Evolutionary conservation across 2,888 invertebrate species (phyloP).

Genomic region (Helleia helle): DNA sequence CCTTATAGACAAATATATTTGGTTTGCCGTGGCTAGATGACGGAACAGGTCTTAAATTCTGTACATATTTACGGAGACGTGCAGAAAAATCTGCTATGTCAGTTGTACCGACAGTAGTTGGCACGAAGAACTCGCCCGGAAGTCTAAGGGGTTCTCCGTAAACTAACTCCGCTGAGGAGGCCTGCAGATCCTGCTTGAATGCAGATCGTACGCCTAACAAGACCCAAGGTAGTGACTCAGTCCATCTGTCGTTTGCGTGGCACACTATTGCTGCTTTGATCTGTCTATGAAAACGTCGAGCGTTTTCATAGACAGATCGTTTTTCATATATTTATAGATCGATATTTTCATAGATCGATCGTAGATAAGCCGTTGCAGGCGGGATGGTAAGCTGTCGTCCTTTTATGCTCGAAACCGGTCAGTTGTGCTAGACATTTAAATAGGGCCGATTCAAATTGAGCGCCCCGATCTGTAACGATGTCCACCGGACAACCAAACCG

Average conservation of each 20-base stretch:
- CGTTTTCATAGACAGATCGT: too few species aligned
- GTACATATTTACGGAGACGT: slow-evolving; percentile 11
- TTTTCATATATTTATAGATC: too few species aligned
- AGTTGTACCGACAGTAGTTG: slow-evolving; percentile 3
- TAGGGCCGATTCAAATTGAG: not conserved
- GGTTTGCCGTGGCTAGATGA: not conserved
- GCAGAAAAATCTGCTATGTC: slow-evolving; percentile 16
- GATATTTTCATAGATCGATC: too few species aligned
- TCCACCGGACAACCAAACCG: slow-evolving; percentile 24
- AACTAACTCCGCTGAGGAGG: too few species aligned
- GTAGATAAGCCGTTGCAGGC: slow-evolving; percentile 24
- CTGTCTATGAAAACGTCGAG: slow-evolving; percentile 11
- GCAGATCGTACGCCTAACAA: not conserved
- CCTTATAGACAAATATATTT: not conserved
- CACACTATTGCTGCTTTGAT: slow-evolving; percentile 16
- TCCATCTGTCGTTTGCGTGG: slow-evolving; percentile 17
- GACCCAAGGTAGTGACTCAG: slow-evolving; percentile 16
- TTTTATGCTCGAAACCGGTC: slow-evolving; percentile 24
- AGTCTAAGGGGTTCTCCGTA: not conserved
- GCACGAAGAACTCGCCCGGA: not conserved
- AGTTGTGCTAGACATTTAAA: slow-evolving; percentile 16
- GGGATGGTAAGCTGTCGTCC: slow-evolving; percentile 26
- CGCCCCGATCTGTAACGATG: not conserved
- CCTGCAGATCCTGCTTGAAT: not conserved
- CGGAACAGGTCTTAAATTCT: slow-evolving; percentile 8